Percentiles rank a stretch among this genome's conserved stretches.
phyloP scores from a whole-genome alignment of 2,888 invertebrate species.

The Noctua pronuba region DNA sequence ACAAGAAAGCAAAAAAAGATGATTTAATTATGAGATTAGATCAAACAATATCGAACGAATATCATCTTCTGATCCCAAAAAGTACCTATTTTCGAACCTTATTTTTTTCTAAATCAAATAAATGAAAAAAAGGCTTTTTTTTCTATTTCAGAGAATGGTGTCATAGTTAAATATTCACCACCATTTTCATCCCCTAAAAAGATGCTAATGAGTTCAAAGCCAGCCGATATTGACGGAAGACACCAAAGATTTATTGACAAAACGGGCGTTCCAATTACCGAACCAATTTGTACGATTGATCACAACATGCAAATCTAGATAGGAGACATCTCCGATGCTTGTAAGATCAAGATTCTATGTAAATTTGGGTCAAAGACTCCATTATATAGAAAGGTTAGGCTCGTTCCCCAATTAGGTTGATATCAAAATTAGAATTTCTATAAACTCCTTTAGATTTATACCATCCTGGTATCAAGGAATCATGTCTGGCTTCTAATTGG shows the following conservation, averaged over 20 bases:
- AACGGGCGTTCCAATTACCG: slow-evolving; percentile 29
- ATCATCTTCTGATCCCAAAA: background rate
- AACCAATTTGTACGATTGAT: slow-evolving; percentile 36
- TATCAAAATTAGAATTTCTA: slow-evolving; percentile 16
- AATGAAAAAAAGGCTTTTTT: background rate
- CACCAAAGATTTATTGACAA: slow-evolving; percentile 15
- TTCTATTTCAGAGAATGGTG: background rate
- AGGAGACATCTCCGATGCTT: slow-evolving; percentile 1
- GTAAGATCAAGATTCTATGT: slow-evolving; percentile 9
- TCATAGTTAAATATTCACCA: background rate
- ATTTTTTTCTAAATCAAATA: background rate
- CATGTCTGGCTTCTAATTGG: slow-evolving; percentile 27
- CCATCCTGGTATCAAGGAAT: background rate
- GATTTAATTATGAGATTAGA: background rate
- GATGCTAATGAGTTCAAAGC: background rate
- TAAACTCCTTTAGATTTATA: background rate
- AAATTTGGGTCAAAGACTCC: slow-evolving; percentile 26
- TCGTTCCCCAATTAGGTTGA: slow-evolving; percentile 4
- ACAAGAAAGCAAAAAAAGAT: background rate
- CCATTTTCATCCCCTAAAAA: background rate
- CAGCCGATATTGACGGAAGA: background rate
- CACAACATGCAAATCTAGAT: slow-evolving; percentile 41
- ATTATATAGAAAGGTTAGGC: slow-evolving; percentile 15
- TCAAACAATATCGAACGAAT: no score
- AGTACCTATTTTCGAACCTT: no score